These are phyloP conservation scores for Moxostoma hubbsi DNA, from an alignment of 2,797 vertebrate genomes.

Conservation along the genomic window DNA sequence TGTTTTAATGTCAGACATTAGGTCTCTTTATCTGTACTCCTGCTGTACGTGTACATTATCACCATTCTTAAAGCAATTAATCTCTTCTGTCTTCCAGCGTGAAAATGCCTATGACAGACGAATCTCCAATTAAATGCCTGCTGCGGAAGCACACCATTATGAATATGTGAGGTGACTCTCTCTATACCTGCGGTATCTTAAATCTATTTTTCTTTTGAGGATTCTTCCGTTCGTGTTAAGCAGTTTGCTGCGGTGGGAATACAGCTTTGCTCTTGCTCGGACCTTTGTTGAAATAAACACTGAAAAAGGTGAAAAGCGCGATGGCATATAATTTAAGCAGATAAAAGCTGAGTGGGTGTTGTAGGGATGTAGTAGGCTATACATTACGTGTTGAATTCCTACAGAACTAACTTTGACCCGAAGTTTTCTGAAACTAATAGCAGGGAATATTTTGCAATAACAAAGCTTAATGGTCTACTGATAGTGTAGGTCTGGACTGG, in stretches of 20 bases:
- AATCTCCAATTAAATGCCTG: slow-evolving; percentile 75
- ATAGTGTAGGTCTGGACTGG: no score
- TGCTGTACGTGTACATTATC: slow-evolving; percentile 57
- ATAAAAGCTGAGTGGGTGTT: no score
- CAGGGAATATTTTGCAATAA: slow-evolving; percentile 1
- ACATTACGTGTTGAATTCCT: slow-evolving; percentile 76
- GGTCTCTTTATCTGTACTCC: slow-evolving; percentile 24
- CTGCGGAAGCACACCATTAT: slow-evolving; percentile 65
- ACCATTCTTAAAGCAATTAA: slow-evolving; percentile 53
- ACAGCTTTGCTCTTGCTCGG: not conserved
- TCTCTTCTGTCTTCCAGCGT: slow-evolving; percentile 60
- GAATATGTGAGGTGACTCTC: slow-evolving; percentile 58
- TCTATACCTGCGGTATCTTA: slow-evolving; percentile 23
- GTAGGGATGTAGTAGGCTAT: slow-evolving; percentile 69
- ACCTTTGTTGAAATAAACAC: slow-evolving; percentile 62
- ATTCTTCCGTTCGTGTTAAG: not conserved
- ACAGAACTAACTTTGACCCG: slow-evolving; percentile 74
- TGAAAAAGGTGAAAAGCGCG: slow-evolving; percentile 64
- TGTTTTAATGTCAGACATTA: not conserved
- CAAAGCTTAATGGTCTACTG: no score
- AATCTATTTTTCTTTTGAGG: not conserved
- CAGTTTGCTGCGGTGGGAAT: not conserved
- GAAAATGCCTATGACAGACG: slow-evolving; percentile 68
- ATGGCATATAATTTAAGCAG: slow-evolving; percentile 15
- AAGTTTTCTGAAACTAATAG: slow-evolving; percentile 76